A percentile compares a stretch with the other conserved stretches of the same genome.
Conservation (phyloP, 2,888 invertebrate species). For the Aelia acuminata region DNA sequence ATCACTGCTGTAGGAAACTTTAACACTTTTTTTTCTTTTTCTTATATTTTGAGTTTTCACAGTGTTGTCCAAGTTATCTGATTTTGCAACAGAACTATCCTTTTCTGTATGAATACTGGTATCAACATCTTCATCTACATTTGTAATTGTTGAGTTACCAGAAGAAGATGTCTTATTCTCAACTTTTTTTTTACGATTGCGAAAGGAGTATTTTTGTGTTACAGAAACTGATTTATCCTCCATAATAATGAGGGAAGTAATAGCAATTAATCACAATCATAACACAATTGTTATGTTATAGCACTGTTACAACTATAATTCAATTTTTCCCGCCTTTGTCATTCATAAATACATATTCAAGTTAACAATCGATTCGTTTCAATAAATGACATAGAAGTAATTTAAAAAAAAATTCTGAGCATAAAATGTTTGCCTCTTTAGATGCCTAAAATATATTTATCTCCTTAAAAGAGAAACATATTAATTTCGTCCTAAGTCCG, state of each 20-base stretch:
- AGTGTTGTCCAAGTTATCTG: background rate
- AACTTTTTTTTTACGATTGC: background rate
- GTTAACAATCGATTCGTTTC: background rate
- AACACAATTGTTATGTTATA: background rate
- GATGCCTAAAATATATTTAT: too few species aligned
- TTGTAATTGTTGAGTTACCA: background rate
- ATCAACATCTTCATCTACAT: background rate
- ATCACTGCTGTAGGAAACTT: background rate
- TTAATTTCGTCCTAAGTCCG: too few species aligned
- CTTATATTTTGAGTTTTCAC: background rate
- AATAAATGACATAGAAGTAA: background rate
- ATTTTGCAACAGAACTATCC: background rate
- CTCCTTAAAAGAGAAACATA: too few species aligned
- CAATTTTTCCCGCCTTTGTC: background rate
- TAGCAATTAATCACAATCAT: background rate
- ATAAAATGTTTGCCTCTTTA: too few species aligned
- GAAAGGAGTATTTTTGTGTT: background rate
- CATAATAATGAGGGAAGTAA: background rate
- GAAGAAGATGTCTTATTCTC: background rate
- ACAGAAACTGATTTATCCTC: background rate
- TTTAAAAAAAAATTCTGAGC: too few species aligned
- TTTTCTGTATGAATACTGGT: background rate
- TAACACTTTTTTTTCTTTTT: constrained; percentile 17
- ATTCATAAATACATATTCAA: background rate
- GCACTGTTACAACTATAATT: background rate